Percentiles rank a stretch among this genome's conserved stretches.
These are phyloP conservation scores for Choloepus didactylus DNA, from an alignment of 2,797 vertebrate species.

Conservation along the genomic window DNA sequence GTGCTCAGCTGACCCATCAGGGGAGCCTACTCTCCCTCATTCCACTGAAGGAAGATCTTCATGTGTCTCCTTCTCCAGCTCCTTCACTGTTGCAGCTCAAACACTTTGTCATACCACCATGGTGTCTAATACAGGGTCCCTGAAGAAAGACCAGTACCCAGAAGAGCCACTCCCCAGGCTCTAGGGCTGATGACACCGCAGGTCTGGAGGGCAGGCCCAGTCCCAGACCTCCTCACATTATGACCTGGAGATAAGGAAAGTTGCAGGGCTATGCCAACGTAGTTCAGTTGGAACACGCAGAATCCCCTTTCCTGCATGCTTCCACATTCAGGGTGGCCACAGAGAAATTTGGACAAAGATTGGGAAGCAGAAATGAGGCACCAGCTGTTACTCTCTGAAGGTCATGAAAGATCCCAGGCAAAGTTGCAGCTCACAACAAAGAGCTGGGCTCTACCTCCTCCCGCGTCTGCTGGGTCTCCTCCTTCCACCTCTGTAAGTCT, in stretches of 20 bases:
- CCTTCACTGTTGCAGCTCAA: conserved; percentile 61
- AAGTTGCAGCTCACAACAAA: accelerated
- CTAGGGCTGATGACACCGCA: conserved; percentile 75
- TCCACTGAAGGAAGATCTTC: background rate
- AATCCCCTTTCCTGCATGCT: background rate
- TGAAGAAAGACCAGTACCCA: conserved; percentile 31
- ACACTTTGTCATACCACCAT: conserved; percentile 56
- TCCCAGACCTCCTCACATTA: accelerated
- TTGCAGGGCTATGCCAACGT: background rate
- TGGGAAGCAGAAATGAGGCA: background rate
- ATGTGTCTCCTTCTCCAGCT: background rate
- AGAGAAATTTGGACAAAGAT: background rate
- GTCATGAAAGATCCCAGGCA: background rate
- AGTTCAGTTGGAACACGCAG: background rate
- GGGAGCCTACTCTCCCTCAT: background rate
- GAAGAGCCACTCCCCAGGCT: background rate
- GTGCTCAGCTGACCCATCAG: background rate
- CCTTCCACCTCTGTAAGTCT: background rate
- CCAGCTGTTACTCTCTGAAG: background rate
- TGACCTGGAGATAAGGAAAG: background rate
- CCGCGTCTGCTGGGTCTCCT: background rate
- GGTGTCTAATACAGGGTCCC: conserved; percentile 81
- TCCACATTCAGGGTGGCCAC: background rate
- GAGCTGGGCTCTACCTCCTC: background rate
- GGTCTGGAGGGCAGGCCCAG: background rate